Conservation (phyloP, 1,140 invertebrate genomes). For the Vanessa tameamea region DNA sequence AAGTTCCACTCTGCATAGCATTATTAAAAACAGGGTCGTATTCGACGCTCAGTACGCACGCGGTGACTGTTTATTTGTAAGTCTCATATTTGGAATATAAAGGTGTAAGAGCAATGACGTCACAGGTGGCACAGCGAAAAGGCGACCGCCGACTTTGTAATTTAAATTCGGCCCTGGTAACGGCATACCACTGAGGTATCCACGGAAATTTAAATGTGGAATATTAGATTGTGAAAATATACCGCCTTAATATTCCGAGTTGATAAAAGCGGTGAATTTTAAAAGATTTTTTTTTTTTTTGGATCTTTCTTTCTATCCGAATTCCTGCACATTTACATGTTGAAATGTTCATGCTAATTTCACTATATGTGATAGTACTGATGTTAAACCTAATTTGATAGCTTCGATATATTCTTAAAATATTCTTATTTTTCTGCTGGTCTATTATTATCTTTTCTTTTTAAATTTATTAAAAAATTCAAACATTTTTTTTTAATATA, state of each 20-base stretch:
- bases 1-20: constrained; percentile 15
- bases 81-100: constrained; percentile 26
- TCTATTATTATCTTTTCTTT: no score
- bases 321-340: constrained; percentile 19
- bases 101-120: constrained; percentile 27
- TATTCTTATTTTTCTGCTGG: no score
- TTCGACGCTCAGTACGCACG: constrained; percentile 2
- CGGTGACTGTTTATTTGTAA: constrained; percentile 20
- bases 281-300: constrained; percentile 17
- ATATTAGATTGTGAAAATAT: constrained; percentile 46
- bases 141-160: constrained; percentile 45
- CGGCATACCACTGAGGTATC: constrained; percentile 40
- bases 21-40: constrained; percentile 30
- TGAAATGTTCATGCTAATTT: constrained; percentile 25
- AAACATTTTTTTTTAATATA: no score
- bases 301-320: constrained; percentile 4
- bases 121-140: constrained; percentile 39
- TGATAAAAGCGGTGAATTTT: constrained; percentile 30
- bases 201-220: constrained; percentile 43
- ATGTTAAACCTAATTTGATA: not conserved
- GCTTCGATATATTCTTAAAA: not conserved
- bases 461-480: no score
- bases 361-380: constrained; percentile 10
- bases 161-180: constrained; percentile 44
- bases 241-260: constrained; percentile 30